Evolutionary conservation across 2,113 vertebrate genomes (phyloP), one percentile per base, ranked within the genome.

Genomic region (Callionymus lyra): DNA sequence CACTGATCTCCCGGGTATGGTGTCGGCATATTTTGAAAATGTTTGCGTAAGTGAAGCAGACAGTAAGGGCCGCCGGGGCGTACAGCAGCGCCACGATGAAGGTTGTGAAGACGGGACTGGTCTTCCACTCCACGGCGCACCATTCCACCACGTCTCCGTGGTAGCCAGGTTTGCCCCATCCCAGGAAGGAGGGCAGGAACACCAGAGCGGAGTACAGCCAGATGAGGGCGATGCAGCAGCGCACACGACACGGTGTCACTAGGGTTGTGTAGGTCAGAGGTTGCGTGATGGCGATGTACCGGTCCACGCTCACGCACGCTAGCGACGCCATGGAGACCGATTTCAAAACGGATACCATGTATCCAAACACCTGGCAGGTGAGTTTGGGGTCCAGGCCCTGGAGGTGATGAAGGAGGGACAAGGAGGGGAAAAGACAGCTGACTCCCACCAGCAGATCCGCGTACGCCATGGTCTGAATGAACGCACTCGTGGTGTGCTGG

Each of bases 1-100:
- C 83, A 31, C 88, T 93, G 82, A 98, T 98, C 70, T 99, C 92
- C 48, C 91, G 86, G 27, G 89, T 97, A 80, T 99, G 95, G 70
- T 98, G 94, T 32, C 90, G 87, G 81, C 95, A 99, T 79, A 99
- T 99, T 56, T 91, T 91, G 83, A 99, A 99, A 74, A 99, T 99
- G 79, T 93, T 94, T 77, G 85, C 91, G 58, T 99, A 99, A 6
- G 94, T 99, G 77, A 93, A 98, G 85, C 95, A 99, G 55, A 99
- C 88, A 0, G 85, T 89, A 39, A 91, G 83, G 1, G 93, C 89
- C 1, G 95, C 93, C 0, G 95, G 95, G 12, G 93, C 93, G 0
- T 99, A 99, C 6, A 98, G 82, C 74, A 92, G 84, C 1, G 87
- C 82, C 44, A 97, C 90, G 0, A 99, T 92, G 67, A 99, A 98